A percentile compares a stretch with the other conserved stretches of the same genome.
Conservation (phyloP, 1,140 invertebrate genomes). For the Zaprionus lachaisei region DNA sequence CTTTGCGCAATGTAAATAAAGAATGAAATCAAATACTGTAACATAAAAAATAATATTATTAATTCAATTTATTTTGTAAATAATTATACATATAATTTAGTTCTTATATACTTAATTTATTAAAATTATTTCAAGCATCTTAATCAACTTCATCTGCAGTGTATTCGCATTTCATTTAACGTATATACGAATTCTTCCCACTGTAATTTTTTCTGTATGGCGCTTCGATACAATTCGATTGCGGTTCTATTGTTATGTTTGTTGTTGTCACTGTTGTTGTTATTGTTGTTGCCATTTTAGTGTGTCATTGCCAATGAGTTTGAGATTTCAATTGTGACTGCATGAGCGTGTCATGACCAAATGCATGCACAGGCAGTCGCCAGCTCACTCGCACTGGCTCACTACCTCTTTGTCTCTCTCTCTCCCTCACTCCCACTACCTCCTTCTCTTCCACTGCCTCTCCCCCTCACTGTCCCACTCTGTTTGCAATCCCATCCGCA, state of each 20-base stretch:
- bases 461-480: background rate
- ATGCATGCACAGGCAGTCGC: slow-evolving; percentile 33
- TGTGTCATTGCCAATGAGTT: slow-evolving; percentile 77
- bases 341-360: slow-evolving; percentile 25
- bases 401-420: slow-evolving; percentile 6
- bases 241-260: slow-evolving; percentile 62
- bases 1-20: too few species aligned
- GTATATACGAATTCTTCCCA: background rate
- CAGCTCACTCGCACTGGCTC: slow-evolving; percentile 2
- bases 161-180: background rate
- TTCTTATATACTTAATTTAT: background rate
- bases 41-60: too few species aligned
- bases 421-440: background rate
- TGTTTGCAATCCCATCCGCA: slow-evolving; percentile 28
- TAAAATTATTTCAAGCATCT: background rate
- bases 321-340: slow-evolving; percentile 71
- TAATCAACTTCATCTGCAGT: background rate
- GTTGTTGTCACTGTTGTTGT: slow-evolving; percentile 33
- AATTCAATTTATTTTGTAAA: too few species aligned
- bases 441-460: background rate
- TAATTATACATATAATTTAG: too few species aligned
- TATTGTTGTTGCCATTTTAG: slow-evolving; percentile 62
- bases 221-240: slow-evolving; percentile 54
- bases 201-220: slow-evolving; percentile 19
- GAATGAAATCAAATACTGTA: too few species aligned